A percentile compares a stretch with the other conserved stretches of the same genome.
phyloP scores from a whole-genome alignment of 2,797 vertebrate genomes.

The Pampus argenteus region DNA sequence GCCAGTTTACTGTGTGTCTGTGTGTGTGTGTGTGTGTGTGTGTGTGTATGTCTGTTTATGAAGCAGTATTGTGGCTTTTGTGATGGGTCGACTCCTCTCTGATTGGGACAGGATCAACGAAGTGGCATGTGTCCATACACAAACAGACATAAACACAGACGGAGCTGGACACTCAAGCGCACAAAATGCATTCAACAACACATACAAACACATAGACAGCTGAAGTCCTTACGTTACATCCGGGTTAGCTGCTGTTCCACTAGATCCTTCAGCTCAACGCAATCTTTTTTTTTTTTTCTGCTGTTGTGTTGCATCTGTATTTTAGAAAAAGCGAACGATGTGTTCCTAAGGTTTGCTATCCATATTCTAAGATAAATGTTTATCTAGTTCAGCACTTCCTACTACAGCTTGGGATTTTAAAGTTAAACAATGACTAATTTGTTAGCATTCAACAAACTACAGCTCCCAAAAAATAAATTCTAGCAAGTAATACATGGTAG shows the following conservation, averaged over 20 bases:
- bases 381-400: not conserved
- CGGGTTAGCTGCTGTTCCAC: not conserved
- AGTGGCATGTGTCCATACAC: conserved; percentile 65
- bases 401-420: not conserved
- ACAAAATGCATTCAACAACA: conserved; percentile 9
- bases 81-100: conserved; percentile 68
- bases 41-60: conserved; percentile 61
- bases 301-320: not conserved
- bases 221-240: not conserved
- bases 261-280: not conserved
- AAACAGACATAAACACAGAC: conserved; percentile 34
- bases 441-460: not conserved
- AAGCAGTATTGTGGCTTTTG: conserved; percentile 64
- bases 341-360: not conserved
- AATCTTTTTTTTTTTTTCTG: not conserved
- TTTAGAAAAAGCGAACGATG: not conserved
- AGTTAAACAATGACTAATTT: conserved; percentile 1
- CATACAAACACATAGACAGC: not conserved
- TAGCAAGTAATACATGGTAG: not conserved
- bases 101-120: conserved; percentile 74
- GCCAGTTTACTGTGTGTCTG: conserved; percentile 53
- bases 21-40: conserved; percentile 19
- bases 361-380: not conserved
- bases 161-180: conserved; percentile 18
- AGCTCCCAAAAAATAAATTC: not conserved